These are phyloP conservation scores for Nipponia nippon DNA, from an alignment of 2,113 vertebrate genomes.

Conservation along the genomic window DNA sequence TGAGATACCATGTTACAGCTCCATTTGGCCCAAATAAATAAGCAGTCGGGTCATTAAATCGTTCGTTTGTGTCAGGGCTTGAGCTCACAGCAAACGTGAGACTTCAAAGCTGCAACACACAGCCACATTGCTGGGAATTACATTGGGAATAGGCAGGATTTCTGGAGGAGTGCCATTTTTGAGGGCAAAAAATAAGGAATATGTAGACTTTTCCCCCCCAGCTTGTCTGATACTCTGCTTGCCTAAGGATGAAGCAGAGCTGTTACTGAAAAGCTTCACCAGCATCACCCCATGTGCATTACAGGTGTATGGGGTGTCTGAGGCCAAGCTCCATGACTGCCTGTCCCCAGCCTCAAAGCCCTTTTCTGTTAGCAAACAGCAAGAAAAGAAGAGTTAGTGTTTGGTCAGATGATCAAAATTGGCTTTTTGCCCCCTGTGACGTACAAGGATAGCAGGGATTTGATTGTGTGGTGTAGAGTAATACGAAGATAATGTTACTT, in stretches of 20 bases:
- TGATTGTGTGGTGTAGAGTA: no score
- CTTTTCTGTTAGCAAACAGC: not conserved
- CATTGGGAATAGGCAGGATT: not conserved
- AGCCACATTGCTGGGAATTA: not conserved
- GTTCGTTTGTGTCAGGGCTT: not conserved
- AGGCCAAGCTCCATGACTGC: not conserved
- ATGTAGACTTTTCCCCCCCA: accelerated
- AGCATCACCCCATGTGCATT: accelerated
- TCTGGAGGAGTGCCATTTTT: no score
- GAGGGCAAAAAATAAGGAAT: not conserved
- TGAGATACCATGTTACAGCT: not conserved
- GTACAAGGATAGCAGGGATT: not conserved
- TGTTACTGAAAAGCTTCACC: not conserved
- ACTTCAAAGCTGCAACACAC: not conserved
- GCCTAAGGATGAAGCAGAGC: not conserved
- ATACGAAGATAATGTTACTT: accelerated
- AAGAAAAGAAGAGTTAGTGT: not conserved
- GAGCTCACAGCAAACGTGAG: not conserved
- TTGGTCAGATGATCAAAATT: not conserved
- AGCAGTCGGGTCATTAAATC: not conserved
- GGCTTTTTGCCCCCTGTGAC: not conserved
- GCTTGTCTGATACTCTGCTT: accelerated
- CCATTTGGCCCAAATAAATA: not conserved
- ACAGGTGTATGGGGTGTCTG: accelerated
- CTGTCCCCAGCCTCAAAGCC: not conserved